Percentiles rank a stretch among this genome's conserved stretches.
phyloP scores from a whole-genome alignment of 2,113 vertebrate species.

The Hirundichthys speculiger region DNA sequence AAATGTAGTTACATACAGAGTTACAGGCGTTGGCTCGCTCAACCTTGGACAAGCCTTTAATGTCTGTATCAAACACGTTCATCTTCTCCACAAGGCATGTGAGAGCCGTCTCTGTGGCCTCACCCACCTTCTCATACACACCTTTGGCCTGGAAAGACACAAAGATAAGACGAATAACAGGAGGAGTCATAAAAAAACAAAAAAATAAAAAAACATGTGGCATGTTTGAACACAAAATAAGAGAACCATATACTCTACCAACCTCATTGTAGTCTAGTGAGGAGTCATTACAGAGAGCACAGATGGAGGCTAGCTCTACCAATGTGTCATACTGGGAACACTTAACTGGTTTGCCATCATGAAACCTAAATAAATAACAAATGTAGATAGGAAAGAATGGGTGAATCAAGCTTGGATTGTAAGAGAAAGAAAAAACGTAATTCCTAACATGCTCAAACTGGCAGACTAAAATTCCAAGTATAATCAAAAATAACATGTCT shows the following conservation, averaged over 20 bases:
- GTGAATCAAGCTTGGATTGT: background rate
- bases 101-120: conserved; percentile 91
- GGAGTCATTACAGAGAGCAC: conserved; percentile 97
- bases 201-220: background rate
- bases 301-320: conserved; percentile 96
- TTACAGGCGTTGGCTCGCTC: conserved; percentile 91
- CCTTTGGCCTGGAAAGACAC: conserved; percentile 83
- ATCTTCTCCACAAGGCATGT: conserved; percentile 94
- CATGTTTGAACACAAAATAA: background rate
- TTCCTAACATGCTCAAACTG: no score
- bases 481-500: no score
- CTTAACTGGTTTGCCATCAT: conserved; percentile 87
- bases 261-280: conserved; percentile 98
- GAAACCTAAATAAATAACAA: conserved; percentile 80
- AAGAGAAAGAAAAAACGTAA: no score
- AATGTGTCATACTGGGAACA: conserved; percentile 93
- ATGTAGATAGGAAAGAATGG: background rate
- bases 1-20: conserved; percentile 78
- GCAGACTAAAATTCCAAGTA: no score
- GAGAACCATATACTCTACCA: conserved; percentile 28
- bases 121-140: conserved; percentile 92
- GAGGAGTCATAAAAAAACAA: background rate
- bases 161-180: background rate
- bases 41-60: conserved; percentile 86
- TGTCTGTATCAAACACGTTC: conserved; percentile 91